Conservation (phyloP, 2,113 vertebrate species). For the Tachycineta bicolor region DNA sequence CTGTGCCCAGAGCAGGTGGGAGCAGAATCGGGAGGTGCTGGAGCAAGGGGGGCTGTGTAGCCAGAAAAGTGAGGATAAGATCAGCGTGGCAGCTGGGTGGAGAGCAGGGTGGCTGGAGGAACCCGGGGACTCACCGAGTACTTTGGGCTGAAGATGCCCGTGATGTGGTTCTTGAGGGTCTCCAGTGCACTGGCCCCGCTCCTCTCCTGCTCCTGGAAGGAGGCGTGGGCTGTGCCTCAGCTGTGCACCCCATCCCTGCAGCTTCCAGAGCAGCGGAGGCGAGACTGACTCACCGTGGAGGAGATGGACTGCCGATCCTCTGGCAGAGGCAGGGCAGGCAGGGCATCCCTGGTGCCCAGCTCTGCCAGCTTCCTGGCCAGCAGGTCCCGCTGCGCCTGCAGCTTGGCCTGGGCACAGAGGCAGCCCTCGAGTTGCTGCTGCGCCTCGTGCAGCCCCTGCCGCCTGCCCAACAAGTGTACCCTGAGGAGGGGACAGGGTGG, state of each 20-base stretch:
- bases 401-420: slow-evolving; percentile 82
- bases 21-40: neutral
- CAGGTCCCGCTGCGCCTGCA: slow-evolving; percentile 84
- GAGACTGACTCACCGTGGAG: slow-evolving; percentile 77
- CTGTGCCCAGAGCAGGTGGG: neutral
- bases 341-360: slow-evolving; percentile 78
- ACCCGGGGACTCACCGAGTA: slow-evolving; percentile 75
- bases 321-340: slow-evolving; percentile 76
- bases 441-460: slow-evolving; percentile 84
- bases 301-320: slow-evolving; percentile 76
- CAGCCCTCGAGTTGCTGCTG: slow-evolving; percentile 83
- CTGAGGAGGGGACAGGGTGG: slow-evolving; percentile 23
- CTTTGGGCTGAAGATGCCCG: slow-evolving; percentile 86
- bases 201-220: slow-evolving; percentile 75
- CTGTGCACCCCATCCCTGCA: neutral
- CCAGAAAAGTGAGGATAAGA: neutral
- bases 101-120: neutral
- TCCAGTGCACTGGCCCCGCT: slow-evolving; percentile 74
- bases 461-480: slow-evolving; percentile 87
- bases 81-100: neutral
- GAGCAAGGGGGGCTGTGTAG: neutral
- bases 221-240: neutral
- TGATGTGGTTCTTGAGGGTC: slow-evolving; percentile 83
- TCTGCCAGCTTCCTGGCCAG: slow-evolving; percentile 80
- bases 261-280: rapidly evolving